Percentiles rank a stretch among this genome's conserved stretches.
These are phyloP conservation scores for Papilio glaucus DNA, from an alignment of 1,140 invertebrate genomes.

Conservation along the genomic window DNA sequence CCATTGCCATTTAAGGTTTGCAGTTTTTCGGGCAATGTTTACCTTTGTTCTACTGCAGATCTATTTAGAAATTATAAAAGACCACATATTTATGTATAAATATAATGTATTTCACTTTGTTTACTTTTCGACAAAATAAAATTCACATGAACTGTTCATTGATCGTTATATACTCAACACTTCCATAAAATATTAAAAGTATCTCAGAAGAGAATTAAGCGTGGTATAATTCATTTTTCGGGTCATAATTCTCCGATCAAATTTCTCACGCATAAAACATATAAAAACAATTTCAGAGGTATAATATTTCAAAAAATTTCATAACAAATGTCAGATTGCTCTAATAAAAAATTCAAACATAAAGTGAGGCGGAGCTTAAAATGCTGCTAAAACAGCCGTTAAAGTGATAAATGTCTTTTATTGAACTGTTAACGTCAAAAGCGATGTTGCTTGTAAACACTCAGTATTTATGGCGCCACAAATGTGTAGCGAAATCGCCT, in stretches of 20 bases:
- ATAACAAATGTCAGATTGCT: conserved; percentile 30
- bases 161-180: neutral
- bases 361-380: conserved; percentile 8
- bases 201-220: neutral
- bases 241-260: neutral
- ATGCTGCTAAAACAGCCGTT: conserved; percentile 41
- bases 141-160: neutral
- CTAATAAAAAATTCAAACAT: conserved; percentile 32
- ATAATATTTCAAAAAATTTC: conserved; percentile 11
- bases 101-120: too few relatives aligned
- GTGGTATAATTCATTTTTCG: conserved; percentile 1
- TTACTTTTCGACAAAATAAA: too few relatives aligned
- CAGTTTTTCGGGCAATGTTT: too few relatives aligned
- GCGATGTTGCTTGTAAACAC: conserved; percentile 68
- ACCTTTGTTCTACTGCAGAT: too few relatives aligned
- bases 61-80: too few relatives aligned
- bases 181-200: neutral
- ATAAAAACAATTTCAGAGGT: conserved; percentile 5
- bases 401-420: conserved; percentile 62
- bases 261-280: neutral
- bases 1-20: too few relatives aligned
- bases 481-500: conserved; percentile 40
- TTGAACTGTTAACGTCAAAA: conserved; percentile 68
- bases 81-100: too few relatives aligned
- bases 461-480: conserved; percentile 59